Evolutionary conservation across 2,888 invertebrate genomes (phyloP).

Genomic region (Meandrusa payeni): DNA sequence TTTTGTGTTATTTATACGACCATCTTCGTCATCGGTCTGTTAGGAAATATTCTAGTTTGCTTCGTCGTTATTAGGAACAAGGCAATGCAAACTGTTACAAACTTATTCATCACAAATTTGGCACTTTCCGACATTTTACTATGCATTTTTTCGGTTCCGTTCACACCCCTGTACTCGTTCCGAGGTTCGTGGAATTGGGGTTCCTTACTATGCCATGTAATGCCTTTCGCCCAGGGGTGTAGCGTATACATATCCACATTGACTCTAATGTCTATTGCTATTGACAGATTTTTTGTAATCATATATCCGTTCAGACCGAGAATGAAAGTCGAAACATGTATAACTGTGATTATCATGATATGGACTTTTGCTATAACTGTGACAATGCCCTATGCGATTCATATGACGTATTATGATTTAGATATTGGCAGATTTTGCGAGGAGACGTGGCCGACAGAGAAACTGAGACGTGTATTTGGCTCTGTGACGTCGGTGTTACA

Average conservation of each 20-base stretch:
- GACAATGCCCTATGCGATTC: constrained; percentile 95
- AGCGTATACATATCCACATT: constrained; percentile 98
- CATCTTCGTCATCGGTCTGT: constrained; percentile 93
- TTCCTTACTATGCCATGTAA: constrained; percentile 92
- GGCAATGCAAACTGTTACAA: constrained; percentile 98
- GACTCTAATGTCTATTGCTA: constrained; percentile 97
- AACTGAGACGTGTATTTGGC: constrained; percentile 90
- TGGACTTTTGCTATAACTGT: constrained; percentile 94
- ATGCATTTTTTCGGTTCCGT: constrained; percentile 96
- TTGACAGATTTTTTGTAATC: constrained; percentile 98
- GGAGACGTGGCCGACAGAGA: constrained; percentile 94
- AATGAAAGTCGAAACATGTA: constrained; percentile 93
- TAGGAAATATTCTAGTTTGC: constrained; percentile 95
- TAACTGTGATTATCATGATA: constrained; percentile 91
- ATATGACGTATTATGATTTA: constrained; percentile 84
- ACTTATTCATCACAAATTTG: constrained; percentile 97
- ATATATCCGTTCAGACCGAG: constrained; percentile 96
- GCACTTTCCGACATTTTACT: constrained; percentile 97
- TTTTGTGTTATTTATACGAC: constrained; percentile 89
- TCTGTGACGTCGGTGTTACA: constrained; percentile 93
- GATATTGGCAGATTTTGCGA: constrained; percentile 85
- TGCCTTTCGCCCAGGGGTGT: constrained; percentile 96
- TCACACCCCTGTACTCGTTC: constrained; percentile 97
- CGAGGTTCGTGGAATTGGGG: constrained; percentile 97
- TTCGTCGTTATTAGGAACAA: constrained; percentile 95